Conservation (phyloP, 1,140 invertebrate genomes). For the Lordiphosa stackelbergi region DNA sequence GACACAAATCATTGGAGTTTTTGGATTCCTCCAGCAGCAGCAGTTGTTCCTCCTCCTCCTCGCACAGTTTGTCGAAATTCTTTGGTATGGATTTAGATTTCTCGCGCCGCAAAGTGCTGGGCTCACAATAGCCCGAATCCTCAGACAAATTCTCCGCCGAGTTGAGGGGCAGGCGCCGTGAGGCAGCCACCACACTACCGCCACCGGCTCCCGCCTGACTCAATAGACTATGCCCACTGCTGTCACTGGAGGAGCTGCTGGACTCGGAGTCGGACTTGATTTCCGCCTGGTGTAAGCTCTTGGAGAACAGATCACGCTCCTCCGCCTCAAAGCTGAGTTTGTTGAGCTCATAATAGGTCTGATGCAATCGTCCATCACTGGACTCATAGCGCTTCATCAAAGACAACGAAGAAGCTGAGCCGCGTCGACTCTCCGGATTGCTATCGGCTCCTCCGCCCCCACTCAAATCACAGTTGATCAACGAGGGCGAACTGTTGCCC, state of each 20-base stretch:
- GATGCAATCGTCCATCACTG: conserved; percentile 64
- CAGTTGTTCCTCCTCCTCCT: conserved; percentile 65
- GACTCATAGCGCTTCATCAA: conserved; percentile 69
- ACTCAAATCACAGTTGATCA: conserved; percentile 73
- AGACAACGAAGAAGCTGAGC: conserved; percentile 54
- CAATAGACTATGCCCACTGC: conserved; percentile 55
- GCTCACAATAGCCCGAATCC: conserved; percentile 86
- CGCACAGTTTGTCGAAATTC: conserved; percentile 76
- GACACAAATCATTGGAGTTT: conserved; percentile 66
- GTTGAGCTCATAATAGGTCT: conserved; percentile 72
- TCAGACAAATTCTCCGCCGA: conserved; percentile 86
- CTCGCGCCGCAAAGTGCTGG: conserved; percentile 75
- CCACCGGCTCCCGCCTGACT: conserved; percentile 21
- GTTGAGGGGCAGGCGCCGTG: conserved; percentile 66
- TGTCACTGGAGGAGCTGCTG: conserved; percentile 43
- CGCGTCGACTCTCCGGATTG: conserved; percentile 61
- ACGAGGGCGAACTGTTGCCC: conserved; percentile 76
- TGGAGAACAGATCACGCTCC: conserved; percentile 38
- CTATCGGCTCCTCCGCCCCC: conserved; percentile 41
- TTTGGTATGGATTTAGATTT: conserved; percentile 77
- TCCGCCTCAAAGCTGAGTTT: conserved; percentile 66
- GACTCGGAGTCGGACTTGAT: conserved; percentile 65
- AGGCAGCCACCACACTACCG: conserved; percentile 3
- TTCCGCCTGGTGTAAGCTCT: conserved; percentile 40
- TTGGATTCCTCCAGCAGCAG: conserved; percentile 36